Evolutionary conservation across 2,888 invertebrate species (phyloP).

Genomic region (Ormyrus labotus): DNA sequence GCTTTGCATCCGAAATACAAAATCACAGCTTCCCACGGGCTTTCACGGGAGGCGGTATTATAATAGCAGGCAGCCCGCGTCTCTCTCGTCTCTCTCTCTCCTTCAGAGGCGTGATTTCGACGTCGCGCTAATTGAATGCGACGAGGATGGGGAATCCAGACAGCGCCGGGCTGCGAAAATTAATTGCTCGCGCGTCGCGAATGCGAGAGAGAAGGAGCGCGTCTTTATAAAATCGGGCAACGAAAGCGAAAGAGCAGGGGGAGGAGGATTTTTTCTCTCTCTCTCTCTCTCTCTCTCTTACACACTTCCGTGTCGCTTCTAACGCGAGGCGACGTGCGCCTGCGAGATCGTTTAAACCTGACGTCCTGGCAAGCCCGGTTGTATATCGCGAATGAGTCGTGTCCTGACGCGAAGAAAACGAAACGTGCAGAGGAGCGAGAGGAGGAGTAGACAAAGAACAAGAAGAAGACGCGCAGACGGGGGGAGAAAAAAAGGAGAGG

Average conservation of each 20-base stretch:
- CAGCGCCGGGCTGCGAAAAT: slow-evolving; percentile 46
- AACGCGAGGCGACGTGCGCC: slow-evolving; percentile 34
- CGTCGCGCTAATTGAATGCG: slow-evolving; percentile 53
- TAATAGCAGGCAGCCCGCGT: slow-evolving; percentile 27
- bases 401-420: slow-evolving; percentile 5
- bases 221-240: slow-evolving; percentile 47
- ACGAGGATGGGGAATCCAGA: slow-evolving; percentile 27
- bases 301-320: slow-evolving; percentile 44
- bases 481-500: neutral
- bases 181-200: slow-evolving; percentile 49
- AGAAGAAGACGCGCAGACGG: neutral
- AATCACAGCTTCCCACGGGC: slow-evolving; percentile 47
- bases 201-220: slow-evolving; percentile 7
- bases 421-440: neutral
- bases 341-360: slow-evolving; percentile 35
- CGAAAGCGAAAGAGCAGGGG: neutral
- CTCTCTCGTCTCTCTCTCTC: too few species aligned
- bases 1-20: slow-evolving; percentile 23
- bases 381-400: neutral
- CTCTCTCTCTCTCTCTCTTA: too few species aligned
- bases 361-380: neutral
- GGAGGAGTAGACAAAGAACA: neutral
- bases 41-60: slow-evolving; percentile 13
- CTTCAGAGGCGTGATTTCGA: slow-evolving; percentile 34
- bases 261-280: too few species aligned